Evolutionary conservation across 2,113 vertebrate genomes (phyloP), one percentile per base, ranked within the genome.

Genomic region (Limnothrissa miodon): DNA sequence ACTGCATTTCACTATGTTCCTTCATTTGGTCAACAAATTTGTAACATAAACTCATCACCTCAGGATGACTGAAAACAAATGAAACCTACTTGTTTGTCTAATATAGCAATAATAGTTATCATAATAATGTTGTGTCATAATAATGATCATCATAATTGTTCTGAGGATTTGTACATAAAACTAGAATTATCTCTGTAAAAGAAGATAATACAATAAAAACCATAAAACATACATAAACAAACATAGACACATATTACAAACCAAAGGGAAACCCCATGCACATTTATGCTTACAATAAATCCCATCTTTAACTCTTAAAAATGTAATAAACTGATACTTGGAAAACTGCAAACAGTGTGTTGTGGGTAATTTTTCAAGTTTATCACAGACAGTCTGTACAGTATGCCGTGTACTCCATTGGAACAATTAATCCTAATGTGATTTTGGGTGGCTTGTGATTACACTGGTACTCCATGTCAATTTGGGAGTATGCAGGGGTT

Each of bases 371-470:
- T 74, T 74, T 74, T 11, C 29, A 74, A 74, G 66, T 74, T 74
- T 36, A 74, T 74, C 66, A 74, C 66, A 33, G 15, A 74, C 36
- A 74, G 11, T n/a, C n/a, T n/a, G n/a, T 74, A 74, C 33, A 36
- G 10, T 74, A 74, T 74, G 33, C 29, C 19, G 66, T 74, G 29
- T 17, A 5, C 56, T 29, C 79, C 45, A 81, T 45, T 44, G 79
- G 74, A 81, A 80, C 62, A 78, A 84, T 84, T 81, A 81, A 48
- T 44, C 56, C 15, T 39, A 19, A 78, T 84, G 70, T 84, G 83
- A 84, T 81, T 81, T 78, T 25, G 81, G 42, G 42, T 70, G 83
- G 81, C 66, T 45, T 78, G 83, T 44, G 80, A 80, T 81, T 15
- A 33, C n/a, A 39, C 29, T 48, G 25, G 45, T 84, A 53, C 44